Evolutionary conservation across 2,113 vertebrate genomes (phyloP), one percentile per base, ranked within the genome.

Genomic region (Amphilophus citrinellus): DNA sequence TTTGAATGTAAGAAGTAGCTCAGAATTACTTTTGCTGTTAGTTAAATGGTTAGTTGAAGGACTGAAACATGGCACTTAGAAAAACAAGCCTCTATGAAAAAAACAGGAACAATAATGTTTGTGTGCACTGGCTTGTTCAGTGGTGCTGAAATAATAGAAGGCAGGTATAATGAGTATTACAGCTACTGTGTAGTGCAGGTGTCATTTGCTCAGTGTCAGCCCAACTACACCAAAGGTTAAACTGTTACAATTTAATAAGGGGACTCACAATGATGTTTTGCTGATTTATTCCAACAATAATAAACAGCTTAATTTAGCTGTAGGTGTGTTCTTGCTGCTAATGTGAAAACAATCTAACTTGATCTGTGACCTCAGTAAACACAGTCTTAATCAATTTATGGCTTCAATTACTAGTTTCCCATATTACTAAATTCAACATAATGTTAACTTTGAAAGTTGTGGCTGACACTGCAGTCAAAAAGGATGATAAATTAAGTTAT

Each of bases 371-470:
- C 66, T 53, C 2, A 53, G 17, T 0, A 53, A 53, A 15, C 5
- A 71, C 44, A 53, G 7, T 73, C 24, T 73, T 73, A 73, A 73
- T 71, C 6, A 71, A 20, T 73, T 47, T 53, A 73, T 20, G 66
- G 44, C 0, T 53, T 73, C 44, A 27, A 27, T 71, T 44, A 14
- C 44, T 53, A 71, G 10, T 53, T 30, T 73, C 24, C 42, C 15
- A 2, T 30, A 47, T 53, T n/a, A 22, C 3, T 10, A 3, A 57
- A 4, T 10, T 73, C 27, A 73, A 32, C 24, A 53, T 32, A 10
- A 20, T n/a, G 53, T 57, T n/a, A 8, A 20, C 53, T n/a, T 57
- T 57, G 53, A n/a, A n/a, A n/a, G 50, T 73, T 53, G 32, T 47
- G 42, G 15, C 42, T 24, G 44, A 47, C 65, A 20, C 18, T 71